Evolutionary conservation across 2,888 invertebrate genomes (phyloP).

Genomic region (Julus scanicus): DNA sequence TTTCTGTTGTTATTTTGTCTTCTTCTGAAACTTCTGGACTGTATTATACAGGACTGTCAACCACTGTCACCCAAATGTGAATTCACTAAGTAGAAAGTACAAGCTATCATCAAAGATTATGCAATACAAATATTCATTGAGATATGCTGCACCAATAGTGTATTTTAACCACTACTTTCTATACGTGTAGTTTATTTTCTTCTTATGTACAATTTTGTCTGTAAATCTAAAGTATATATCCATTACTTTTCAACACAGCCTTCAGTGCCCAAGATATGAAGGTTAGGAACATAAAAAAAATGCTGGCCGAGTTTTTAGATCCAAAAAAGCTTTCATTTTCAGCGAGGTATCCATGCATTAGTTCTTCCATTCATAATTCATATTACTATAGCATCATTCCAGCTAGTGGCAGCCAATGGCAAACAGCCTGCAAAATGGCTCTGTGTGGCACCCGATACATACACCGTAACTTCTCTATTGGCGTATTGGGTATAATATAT

Average conservation of each 20-base stretch:
- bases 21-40: too few species aligned
- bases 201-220: too few species aligned
- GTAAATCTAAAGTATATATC: too few species aligned
- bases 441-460: not conserved
- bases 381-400: not conserved
- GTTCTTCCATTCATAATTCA: constrained; percentile 30
- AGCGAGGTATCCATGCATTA: constrained; percentile 16
- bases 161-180: too few species aligned
- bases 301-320: not conserved
- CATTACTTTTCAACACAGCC: not conserved
- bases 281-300: not conserved
- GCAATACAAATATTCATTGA: too few species aligned
- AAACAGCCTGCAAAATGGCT: constrained; percentile 11
- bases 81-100: too few species aligned
- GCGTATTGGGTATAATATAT: constrained; percentile 10
- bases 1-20: too few species aligned
- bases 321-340: constrained; percentile 14
- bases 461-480: not conserved
- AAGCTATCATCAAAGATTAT: too few species aligned
- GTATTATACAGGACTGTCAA: too few species aligned
- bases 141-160: too few species aligned
- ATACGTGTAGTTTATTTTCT: too few species aligned
- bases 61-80: too few species aligned
- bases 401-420: not conserved
- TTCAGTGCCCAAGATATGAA: not conserved